Evolutionary conservation across 2,888 invertebrate genomes (phyloP).

Genomic region (Catocala sponsa): DNA sequence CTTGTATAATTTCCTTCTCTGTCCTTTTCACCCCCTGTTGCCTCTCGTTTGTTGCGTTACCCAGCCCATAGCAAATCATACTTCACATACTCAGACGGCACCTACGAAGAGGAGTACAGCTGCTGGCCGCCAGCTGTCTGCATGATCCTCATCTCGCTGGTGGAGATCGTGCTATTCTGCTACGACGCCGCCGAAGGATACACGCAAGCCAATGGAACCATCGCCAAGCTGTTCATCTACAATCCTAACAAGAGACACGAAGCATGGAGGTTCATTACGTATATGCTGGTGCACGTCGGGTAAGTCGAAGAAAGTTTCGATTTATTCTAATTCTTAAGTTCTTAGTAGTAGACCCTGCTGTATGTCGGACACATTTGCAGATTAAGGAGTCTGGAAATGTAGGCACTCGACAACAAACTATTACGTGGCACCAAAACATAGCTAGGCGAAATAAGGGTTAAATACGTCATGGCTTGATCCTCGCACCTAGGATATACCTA

Average conservation of each 20-base stretch:
- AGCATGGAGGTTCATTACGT: conserved; percentile 97
- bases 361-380: too few species aligned
- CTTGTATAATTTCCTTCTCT: conserved; percentile 2
- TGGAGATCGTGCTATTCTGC: conserved; percentile 94
- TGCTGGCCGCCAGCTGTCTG: conserved; percentile 97
- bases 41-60: conserved; percentile 70
- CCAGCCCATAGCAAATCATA: conserved; percentile 69
- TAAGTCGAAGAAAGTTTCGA: conserved; percentile 71
- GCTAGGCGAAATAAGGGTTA: too few species aligned
- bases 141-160: conserved; percentile 95
- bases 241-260: conserved; percentile 95
- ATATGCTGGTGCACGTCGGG: conserved; percentile 99
- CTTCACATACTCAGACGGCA: conserved; percentile 90
- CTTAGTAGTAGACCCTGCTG: too few species aligned
- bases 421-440: too few species aligned
- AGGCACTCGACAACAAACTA: too few species aligned
- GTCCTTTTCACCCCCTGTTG: conserved; percentile 28
- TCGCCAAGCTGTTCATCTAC: conserved; percentile 95
- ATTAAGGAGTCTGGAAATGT: too few species aligned
- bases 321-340: background rate
- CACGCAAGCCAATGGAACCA: conserved; percentile 90
- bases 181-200: conserved; percentile 83
- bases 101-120: conserved; percentile 96
- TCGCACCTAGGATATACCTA: too few species aligned
- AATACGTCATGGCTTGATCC: too few species aligned